A percentile compares a stretch with the other conserved stretches of the same genome.
Evolutionary conservation across 2,113 vertebrate species (phyloP).

Genomic region (Galeopterus variegatus): DNA sequence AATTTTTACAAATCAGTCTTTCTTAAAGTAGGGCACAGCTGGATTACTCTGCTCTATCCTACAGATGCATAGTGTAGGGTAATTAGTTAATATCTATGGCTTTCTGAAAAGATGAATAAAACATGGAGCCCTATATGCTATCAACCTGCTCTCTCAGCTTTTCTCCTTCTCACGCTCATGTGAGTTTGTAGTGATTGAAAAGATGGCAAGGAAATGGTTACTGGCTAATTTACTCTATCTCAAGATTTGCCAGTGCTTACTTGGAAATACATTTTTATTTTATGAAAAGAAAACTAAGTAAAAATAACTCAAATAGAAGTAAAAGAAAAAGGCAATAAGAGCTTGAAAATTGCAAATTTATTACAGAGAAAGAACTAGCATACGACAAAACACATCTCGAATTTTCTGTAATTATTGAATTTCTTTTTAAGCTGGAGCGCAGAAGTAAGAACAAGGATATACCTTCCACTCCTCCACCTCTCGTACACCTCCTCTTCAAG

Average conservation of each 20-base stretch:
- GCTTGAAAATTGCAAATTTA: neutral
- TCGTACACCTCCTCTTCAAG: neutral
- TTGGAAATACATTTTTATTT: constrained; percentile 20
- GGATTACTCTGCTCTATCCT: neutral
- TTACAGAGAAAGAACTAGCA: neutral
- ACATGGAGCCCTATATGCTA: neutral
- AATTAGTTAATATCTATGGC: constrained; percentile 53
- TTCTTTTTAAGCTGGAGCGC: neutral
- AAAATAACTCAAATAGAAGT: constrained; percentile 28
- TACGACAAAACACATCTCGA: neutral
- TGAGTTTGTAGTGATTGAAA: constrained; percentile 9
- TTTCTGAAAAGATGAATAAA: constrained; percentile 59
- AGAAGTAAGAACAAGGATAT: neutral
- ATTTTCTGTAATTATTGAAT: constrained; percentile 18
- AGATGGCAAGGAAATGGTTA: neutral
- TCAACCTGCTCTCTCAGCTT: neutral
- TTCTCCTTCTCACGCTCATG: neutral
- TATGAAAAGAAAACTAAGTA: constrained; percentile 41
- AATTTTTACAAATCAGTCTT: constrained; percentile 64
- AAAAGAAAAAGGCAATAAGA: constrained; percentile 31
- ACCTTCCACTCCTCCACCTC: neutral
- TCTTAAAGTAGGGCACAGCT: constrained; percentile 60
- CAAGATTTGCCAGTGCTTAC: neutral
- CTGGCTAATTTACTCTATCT: neutral
- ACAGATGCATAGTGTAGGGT: neutral